Conservation (phyloP, 1,140 invertebrate species). For the Triops cancriformis region DNA sequence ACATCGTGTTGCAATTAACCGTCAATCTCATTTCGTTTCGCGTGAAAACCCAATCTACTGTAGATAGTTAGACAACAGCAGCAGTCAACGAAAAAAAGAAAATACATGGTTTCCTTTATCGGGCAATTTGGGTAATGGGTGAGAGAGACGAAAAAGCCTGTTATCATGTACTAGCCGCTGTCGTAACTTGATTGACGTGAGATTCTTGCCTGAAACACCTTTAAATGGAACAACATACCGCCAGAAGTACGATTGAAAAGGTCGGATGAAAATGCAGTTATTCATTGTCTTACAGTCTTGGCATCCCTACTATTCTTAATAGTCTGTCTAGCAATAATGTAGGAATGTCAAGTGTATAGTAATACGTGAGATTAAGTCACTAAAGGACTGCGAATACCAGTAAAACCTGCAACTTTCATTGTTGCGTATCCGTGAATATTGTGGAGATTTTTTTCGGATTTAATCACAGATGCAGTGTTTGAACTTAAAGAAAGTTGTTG, state of each 20-base stretch:
- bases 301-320: no score
- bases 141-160: neutral
- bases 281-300: no score
- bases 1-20: slow-evolving; percentile 1
- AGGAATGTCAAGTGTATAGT: no score
- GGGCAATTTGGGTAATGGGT: neutral
- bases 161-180: neutral
- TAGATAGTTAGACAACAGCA: neutral
- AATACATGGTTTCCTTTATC: neutral
- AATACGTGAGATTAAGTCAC: no score
- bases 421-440: no score
- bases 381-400: no score
- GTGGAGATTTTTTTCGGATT: no score
- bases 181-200: neutral
- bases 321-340: no score
- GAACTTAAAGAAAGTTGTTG: no score
- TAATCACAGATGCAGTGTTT: no score
- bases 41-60: neutral
- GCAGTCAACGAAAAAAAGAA: neutral
- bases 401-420: no score
- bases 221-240: neutral
- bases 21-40: neutral
- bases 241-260: neutral
- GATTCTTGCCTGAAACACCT: neutral
- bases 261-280: no score